These are phyloP conservation scores for Zhuqinia jingwanae DNA, from an alignment of 2,888 invertebrate species.

Conservation along the genomic window DNA sequence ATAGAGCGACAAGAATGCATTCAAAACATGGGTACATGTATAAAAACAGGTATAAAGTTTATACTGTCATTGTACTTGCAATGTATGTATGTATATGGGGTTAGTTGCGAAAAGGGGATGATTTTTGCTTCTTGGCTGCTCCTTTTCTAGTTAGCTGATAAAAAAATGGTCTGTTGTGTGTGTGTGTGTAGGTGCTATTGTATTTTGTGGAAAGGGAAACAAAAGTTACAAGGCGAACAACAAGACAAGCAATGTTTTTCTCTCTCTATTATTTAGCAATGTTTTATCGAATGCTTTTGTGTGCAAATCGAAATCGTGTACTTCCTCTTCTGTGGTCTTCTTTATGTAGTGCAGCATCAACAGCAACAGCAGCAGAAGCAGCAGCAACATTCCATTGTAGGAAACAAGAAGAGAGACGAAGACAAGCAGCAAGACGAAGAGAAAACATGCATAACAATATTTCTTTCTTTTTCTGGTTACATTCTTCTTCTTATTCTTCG, in stretches of 20 bases:
- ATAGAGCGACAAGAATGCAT: no score
- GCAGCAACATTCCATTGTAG: slow-evolving; percentile 1
- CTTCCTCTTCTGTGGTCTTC: background rate
- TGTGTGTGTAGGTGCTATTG: background rate
- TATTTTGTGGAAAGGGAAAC: no score
- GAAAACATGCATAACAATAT: slow-evolving; percentile 26
- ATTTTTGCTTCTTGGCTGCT: slow-evolving; percentile 58
- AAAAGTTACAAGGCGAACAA: no score
- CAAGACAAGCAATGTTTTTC: background rate
- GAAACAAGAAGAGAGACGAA: slow-evolving; percentile 10
- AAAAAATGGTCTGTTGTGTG: background rate
- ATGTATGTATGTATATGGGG: slow-evolving; percentile 25
- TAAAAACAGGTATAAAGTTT: no score
- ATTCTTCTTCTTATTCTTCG: slow-evolving; percentile 50
- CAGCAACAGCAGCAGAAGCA: no score
- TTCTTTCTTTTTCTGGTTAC: slow-evolving; percentile 21
- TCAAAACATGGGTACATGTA: no score
- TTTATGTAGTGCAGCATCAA: background rate
- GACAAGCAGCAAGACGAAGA: slow-evolving; percentile 17
- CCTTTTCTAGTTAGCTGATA: background rate
- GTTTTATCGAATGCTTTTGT: background rate
- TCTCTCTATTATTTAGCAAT: background rate
- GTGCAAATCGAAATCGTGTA: background rate
- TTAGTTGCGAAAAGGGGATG: slow-evolving; percentile 67
- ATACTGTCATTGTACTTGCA: no score